Evolutionary conservation across 2,113 vertebrate species (phyloP), one percentile per base, ranked within the genome.

Genomic region (Gasterosteus nipponicus): DNA sequence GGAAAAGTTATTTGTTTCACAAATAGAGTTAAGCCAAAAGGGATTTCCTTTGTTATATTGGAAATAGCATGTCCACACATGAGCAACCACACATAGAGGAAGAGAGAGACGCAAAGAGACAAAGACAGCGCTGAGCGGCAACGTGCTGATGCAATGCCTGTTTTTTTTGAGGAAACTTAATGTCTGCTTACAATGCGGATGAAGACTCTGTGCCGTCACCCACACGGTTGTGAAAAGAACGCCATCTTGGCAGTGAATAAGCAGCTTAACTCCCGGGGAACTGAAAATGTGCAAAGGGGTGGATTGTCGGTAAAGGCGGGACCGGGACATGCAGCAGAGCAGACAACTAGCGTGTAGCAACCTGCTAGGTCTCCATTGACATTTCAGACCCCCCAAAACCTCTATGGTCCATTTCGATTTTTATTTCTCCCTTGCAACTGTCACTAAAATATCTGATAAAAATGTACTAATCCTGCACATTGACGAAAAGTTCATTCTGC

Each of bases 1-100:
- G 73, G 73, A 86, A 88, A 88, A 83, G 71, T 63, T 83, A 82
- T 83, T 85, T 75, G 73, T 70, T 76, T 85, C 61, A 69, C 80
- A 85, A 77, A 78, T 47, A 58, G 58, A 78, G 73, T 82, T 71
- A 49, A 60, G 42, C 51, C 86, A 73, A 78, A 69, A 54, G 84
- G 78, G 76, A 87, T 82, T 76, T 42, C 42, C 69, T 42, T 73
- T 79, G 70, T 80, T 85, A 58, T 68, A 73, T 58, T 76, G 65
- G 44, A 83, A 88, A 76, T 80, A 76, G 68, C 75, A 73, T 38
- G 51, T 61, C 39, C 70, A 72, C 54, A 77, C 59, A 46, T 73
- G 61, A 77, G 68, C 57, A 61, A 66, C 42, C 41, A 53, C 66
- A 79, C 51, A 66, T 12, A 70, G 42, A 58, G 56, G 53, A 71